Conservation (phyloP, 2,797 vertebrate genomes). For the Chaetophractus vellerosus region DNA sequence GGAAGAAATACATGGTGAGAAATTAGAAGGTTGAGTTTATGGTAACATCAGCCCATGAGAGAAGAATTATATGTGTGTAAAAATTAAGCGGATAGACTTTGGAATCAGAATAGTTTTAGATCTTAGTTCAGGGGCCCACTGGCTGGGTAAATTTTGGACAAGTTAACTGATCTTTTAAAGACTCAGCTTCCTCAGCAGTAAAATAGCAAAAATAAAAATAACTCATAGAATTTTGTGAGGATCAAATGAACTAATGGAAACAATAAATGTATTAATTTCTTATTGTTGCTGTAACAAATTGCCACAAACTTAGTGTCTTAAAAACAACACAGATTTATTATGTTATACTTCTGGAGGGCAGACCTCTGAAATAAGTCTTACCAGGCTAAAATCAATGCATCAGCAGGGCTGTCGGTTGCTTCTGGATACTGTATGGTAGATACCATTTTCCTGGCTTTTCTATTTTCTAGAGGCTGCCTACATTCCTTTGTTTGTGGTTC, state of each 20-base stretch:
- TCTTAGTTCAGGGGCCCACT: neutral
- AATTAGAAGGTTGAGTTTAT: conserved; percentile 30
- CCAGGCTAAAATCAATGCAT: neutral
- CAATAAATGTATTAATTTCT: neutral
- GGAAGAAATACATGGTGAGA: neutral
- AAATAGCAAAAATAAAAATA: neutral
- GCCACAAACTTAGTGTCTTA: neutral
- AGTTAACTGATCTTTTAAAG: neutral
- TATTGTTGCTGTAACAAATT: neutral
- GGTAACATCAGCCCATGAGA: neutral
- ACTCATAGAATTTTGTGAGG: neutral
- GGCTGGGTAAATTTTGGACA: conserved; percentile 20
- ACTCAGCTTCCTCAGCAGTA: conserved; percentile 21
- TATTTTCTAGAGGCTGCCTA: neutral
- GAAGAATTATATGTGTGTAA: neutral
- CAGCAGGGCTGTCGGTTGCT: neutral
- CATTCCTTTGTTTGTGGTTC: neutral
- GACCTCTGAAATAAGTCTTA: neutral
- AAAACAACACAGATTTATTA: neutral
- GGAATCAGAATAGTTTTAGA: neutral
- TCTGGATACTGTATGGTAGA: neutral
- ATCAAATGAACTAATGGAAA: conserved; percentile 49
- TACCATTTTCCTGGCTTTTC: neutral
- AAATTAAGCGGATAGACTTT: neutral
- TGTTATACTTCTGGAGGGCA: neutral